Evolutionary conservation across 2,113 vertebrate genomes (phyloP).

Genomic region (Nothocercus nigrocapillus): DNA sequence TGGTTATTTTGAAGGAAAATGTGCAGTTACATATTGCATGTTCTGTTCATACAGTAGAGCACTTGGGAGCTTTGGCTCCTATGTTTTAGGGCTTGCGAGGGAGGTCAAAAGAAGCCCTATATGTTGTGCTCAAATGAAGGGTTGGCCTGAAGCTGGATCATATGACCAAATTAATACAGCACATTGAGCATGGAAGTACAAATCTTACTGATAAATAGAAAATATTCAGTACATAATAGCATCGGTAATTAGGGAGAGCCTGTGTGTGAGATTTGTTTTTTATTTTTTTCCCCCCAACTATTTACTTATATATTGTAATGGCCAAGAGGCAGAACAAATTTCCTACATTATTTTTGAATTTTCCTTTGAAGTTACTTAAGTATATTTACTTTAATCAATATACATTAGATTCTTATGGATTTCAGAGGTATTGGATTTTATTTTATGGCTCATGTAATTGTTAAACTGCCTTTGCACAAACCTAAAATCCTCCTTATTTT

Average conservation of each 20-base stretch:
- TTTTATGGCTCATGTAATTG: slow-evolving; percentile 23
- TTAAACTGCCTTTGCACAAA: slow-evolving; percentile 30
- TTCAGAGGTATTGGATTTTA: slow-evolving; percentile 49
- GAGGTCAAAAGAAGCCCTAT: not conserved
- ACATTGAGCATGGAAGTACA: not conserved
- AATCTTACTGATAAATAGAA: not conserved
- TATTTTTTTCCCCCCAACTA: not conserved
- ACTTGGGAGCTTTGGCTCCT: not conserved
- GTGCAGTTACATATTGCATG: not conserved
- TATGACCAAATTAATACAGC: not conserved
- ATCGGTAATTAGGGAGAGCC: not conserved
- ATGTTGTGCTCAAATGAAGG: not conserved
- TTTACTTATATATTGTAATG: not conserved
- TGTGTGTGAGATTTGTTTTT: too few relatives aligned
- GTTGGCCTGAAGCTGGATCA: not conserved
- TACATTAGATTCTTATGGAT: slow-evolving; percentile 22
- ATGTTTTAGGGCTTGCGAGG: not conserved
- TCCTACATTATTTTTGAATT: not conserved
- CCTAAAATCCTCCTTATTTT: slow-evolving; percentile 9
- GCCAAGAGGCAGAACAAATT: not conserved
- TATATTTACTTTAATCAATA: slow-evolving; percentile 32
- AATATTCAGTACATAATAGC: not conserved
- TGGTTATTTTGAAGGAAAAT: not conserved
- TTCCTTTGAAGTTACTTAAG: not conserved
- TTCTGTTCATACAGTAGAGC: not conserved